Percentiles rank a stretch among this genome's conserved stretches.
phyloP scores from a whole-genome alignment of 2,888 invertebrate species.

The Diogma glabrata region DNA sequence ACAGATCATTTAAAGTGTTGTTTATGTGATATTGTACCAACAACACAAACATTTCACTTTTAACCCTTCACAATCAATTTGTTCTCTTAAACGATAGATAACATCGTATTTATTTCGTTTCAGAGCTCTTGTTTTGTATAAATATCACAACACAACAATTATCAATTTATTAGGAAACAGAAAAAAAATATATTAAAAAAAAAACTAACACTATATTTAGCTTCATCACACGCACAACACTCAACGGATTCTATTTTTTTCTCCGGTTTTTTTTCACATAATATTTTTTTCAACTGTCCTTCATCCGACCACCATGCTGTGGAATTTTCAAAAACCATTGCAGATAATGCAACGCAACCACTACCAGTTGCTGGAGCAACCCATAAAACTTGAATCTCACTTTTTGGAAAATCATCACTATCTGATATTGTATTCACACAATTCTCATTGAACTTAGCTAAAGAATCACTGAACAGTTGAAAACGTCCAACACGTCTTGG shows the following conservation, averaged over 20 bases:
- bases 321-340: slow-evolving; percentile 71
- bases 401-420: slow-evolving; percentile 65
- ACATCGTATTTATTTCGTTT: no score
- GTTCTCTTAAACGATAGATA: no score
- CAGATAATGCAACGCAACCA: slow-evolving; percentile 81
- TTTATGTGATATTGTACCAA: no score
- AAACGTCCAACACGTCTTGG: slow-evolving; percentile 55
- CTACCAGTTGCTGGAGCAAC: slow-evolving; percentile 73
- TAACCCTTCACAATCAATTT: no score
- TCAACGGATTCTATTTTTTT: slow-evolving; percentile 48
- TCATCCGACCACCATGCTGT: slow-evolving; percentile 85
- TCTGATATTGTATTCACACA: slow-evolving; percentile 80
- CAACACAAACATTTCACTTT: no score
- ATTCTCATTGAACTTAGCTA: slow-evolving; percentile 56
- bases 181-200: not conserved
- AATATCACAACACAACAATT: no score
- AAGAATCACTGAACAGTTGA: slow-evolving; percentile 50
- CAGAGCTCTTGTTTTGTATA: no score
- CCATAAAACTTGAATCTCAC: slow-evolving; percentile 84
- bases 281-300: slow-evolving; percentile 61
- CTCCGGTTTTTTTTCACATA: slow-evolving; percentile 53
- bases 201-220: slow-evolving; percentile 70
- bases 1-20: no score
- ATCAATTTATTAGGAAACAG: slow-evolving; percentile 3
- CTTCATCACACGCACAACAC: slow-evolving; percentile 93